These are phyloP conservation scores for Rhynchomys soricoides DNA, from an alignment of 2,113 vertebrate species.

Conservation along the genomic window DNA sequence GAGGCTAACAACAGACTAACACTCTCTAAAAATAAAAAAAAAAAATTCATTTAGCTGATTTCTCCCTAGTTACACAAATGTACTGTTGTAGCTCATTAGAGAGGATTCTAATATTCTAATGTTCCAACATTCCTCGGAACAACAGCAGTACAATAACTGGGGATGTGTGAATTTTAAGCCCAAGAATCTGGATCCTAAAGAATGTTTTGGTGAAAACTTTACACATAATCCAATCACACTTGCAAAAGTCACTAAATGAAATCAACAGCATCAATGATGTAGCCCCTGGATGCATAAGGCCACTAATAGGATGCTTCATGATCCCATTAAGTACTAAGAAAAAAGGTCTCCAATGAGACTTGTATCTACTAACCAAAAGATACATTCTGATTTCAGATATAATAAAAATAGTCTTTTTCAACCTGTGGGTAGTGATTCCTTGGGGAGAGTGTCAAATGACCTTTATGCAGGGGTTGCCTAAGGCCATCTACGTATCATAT, in stretches of 20 bases:
- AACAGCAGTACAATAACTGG: background rate
- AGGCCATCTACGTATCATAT: background rate
- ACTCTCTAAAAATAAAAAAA: slow-evolving; percentile 13
- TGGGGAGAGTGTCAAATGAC: background rate
- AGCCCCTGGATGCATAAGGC: background rate
- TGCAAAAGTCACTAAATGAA: slow-evolving; percentile 2
- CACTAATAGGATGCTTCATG: background rate
- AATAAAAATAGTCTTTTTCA: background rate
- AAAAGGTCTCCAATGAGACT: background rate
- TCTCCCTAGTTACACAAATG: background rate
- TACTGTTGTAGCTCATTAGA: background rate
- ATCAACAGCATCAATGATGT: background rate
- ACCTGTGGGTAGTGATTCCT: background rate
- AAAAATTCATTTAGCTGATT: background rate
- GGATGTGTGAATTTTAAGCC: slow-evolving; percentile 20
- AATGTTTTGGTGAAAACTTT: background rate
- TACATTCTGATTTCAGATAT: slow-evolving; percentile 12
- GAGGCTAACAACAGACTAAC: background rate
- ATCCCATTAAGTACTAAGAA: background rate
- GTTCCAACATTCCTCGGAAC: slow-evolving; percentile 2
- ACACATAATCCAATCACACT: background rate
- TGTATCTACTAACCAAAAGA: background rate
- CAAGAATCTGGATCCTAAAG: background rate
- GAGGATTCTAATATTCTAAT: background rate
- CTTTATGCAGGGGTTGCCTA: background rate